phyloP scores from a whole-genome alignment of 2,113 vertebrate species.

The Carassius auratus region DNA sequence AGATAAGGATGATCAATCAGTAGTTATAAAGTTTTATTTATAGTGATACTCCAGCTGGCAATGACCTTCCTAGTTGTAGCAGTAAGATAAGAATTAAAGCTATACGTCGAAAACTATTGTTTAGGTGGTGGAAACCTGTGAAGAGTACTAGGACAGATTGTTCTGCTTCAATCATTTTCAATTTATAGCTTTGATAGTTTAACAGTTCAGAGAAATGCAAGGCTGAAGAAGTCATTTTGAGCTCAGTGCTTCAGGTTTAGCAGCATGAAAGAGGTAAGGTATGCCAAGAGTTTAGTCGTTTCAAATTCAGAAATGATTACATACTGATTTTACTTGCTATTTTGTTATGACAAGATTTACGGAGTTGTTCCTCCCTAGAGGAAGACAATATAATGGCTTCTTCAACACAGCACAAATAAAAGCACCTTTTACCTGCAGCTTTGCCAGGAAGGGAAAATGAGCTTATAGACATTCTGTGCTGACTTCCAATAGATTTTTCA shows the following conservation, averaged over 20 bases:
- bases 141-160: neutral
- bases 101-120: neutral
- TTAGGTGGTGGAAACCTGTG: neutral
- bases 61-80: neutral
- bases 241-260: neutral
- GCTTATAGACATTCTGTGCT: too few species aligned
- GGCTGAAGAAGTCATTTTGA: neutral
- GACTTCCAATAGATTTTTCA: neutral
- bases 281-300: slow-evolving; percentile 9
- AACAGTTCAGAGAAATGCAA: neutral
- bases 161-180: slow-evolving; percentile 7
- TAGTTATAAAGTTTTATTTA: slow-evolving; percentile 19
- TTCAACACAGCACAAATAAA: neutral
- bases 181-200: slow-evolving; percentile 4
- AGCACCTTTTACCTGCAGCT: neutral
- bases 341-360: slow-evolving; percentile 39
- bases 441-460: slow-evolving; percentile 3
- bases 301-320: slow-evolving; percentile 27
- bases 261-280: neutral
- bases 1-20: neutral
- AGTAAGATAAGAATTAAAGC: neutral
- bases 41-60: neutral
- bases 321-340: slow-evolving; percentile 4
- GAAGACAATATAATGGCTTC: neutral
- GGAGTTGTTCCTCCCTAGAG: slow-evolving; percentile 14